Evolutionary conservation across 2,888 invertebrate species (phyloP).

Genomic region (Ethmia dodecea): DNA sequence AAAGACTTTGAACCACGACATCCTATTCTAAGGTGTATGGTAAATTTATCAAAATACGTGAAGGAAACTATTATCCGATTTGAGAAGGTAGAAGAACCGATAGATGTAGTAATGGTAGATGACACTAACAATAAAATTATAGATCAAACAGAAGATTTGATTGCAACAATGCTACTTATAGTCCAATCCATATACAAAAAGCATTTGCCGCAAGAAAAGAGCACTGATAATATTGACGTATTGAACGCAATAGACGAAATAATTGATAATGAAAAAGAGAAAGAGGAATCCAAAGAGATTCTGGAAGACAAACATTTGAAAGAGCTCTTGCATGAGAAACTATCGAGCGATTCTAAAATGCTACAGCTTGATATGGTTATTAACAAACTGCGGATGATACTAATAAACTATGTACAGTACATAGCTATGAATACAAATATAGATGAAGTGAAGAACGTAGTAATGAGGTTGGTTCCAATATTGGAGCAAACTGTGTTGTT

Average conservation of each 20-base stretch:
- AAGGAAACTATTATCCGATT: slow-evolving; percentile 33
- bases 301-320: slow-evolving; percentile 82
- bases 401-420: slow-evolving; percentile 58
- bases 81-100: slow-evolving; percentile 32
- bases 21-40: slow-evolving; percentile 47
- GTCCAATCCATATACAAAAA: slow-evolving; percentile 61
- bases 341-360: slow-evolving; percentile 78
- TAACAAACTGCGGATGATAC: slow-evolving; percentile 52
- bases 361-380: slow-evolving; percentile 75
- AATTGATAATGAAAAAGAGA: slow-evolving; percentile 45
- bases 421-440: slow-evolving; percentile 36
- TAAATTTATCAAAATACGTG: slow-evolving; percentile 41
- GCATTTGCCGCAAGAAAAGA: slow-evolving; percentile 43
- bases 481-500: slow-evolving; percentile 87
- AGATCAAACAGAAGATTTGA: slow-evolving; percentile 50
- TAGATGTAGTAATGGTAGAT: slow-evolving; percentile 38
- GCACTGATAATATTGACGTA: slow-evolving; percentile 41
- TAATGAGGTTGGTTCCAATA: slow-evolving; percentile 79
- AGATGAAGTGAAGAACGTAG: slow-evolving; percentile 42
- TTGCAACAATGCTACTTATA: slow-evolving; percentile 48
- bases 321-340: slow-evolving; percentile 78
- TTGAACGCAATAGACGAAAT: slow-evolving; percentile 54
- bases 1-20: slow-evolving; percentile 36
- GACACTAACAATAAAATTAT: slow-evolving; percentile 27
- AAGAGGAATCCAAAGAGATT: slow-evolving; percentile 67